Evolutionary conservation across 2,113 vertebrate species (phyloP).

Genomic region (Amphilophus citrinellus): DNA sequence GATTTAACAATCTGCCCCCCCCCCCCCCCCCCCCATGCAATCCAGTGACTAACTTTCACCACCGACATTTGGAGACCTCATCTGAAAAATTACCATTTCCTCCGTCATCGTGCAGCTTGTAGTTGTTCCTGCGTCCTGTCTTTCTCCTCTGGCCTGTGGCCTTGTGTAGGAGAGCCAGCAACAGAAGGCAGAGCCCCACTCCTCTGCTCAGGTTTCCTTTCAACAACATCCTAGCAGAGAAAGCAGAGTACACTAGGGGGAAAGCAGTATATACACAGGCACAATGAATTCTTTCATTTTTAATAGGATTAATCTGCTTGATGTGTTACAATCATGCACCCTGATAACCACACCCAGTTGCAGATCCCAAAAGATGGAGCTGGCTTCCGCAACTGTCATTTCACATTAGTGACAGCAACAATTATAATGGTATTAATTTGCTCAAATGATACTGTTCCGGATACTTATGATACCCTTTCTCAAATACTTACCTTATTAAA

Average conservation of each 20-base stretch:
- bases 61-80: slow-evolving; percentile 16
- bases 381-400: background rate
- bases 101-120: slow-evolving; percentile 64
- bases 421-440: background rate
- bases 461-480: background rate
- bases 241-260: background rate
- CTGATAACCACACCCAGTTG: slow-evolving; percentile 22
- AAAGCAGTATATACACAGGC: background rate
- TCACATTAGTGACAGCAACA: background rate
- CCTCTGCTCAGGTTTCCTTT: slow-evolving; percentile 80
- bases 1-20: background rate
- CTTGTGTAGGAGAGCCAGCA: slow-evolving; percentile 72
- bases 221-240: slow-evolving; percentile 56
- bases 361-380: background rate
- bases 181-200: slow-evolving; percentile 70
- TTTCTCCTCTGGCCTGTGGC: slow-evolving; percentile 79
- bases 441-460: background rate
- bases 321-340: background rate
- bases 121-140: slow-evolving; percentile 71
- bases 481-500: background rate
- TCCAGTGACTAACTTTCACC: background rate
- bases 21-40: background rate
- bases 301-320: background rate
- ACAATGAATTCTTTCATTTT: background rate
- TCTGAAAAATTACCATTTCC: slow-evolving; percentile 75